Evolutionary conservation across 2,113 vertebrate species (phyloP).

Genomic region (Synodontis membranacea): DNA sequence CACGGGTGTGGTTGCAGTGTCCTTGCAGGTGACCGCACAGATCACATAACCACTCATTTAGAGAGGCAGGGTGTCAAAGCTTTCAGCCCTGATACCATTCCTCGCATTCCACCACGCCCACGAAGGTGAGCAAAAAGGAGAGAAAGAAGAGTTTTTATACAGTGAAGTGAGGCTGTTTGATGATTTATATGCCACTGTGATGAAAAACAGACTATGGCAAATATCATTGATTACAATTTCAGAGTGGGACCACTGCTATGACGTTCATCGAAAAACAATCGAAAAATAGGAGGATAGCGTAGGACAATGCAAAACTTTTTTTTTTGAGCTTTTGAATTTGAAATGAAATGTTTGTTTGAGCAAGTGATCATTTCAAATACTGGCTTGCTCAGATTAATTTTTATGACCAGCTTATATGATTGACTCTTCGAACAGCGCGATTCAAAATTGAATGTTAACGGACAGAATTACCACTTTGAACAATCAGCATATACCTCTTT

Average conservation of each 20-base stretch:
- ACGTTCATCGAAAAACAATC: not conserved
- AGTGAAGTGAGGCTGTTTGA: no score
- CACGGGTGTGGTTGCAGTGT: slow-evolving; percentile 23
- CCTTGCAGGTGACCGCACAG: slow-evolving; percentile 40
- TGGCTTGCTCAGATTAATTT: not conserved
- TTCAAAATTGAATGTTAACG: not conserved
- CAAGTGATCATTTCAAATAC: not conserved
- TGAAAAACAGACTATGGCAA: not conserved
- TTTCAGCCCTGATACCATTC: slow-evolving; percentile 41
- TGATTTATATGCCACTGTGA: not conserved
- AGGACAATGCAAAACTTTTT: not conserved
- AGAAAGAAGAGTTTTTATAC: no score
- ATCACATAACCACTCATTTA: slow-evolving; percentile 48
- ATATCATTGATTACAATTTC: not conserved
- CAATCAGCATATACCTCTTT: no score
- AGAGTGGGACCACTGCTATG: not conserved
- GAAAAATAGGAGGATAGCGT: not conserved
- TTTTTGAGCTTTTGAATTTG: no score
- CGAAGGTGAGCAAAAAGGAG: slow-evolving; percentile 17
- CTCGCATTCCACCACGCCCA: slow-evolving; percentile 38
- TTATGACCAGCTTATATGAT: not conserved
- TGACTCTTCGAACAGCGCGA: not conserved
- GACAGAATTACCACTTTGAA: not conserved
- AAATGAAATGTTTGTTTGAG: not conserved
- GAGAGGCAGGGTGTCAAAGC: slow-evolving; percentile 31